These are phyloP conservation scores for Tiliqua scincoides DNA, from an alignment of 2,113 vertebrate species.

Conservation along the genomic window DNA sequence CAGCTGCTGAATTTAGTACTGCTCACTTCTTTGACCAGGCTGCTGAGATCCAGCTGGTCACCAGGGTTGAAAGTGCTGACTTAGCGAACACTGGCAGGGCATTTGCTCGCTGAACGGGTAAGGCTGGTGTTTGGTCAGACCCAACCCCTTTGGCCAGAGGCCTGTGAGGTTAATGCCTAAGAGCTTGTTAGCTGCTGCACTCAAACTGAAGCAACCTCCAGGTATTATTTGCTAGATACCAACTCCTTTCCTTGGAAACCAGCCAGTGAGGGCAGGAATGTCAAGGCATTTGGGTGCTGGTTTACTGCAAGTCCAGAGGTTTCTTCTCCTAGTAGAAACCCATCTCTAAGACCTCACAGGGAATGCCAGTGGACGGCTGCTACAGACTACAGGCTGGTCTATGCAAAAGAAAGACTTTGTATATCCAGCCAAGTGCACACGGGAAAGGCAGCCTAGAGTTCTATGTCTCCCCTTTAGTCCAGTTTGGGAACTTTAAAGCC, in stretches of 20 bases:
- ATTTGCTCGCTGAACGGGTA: neutral
- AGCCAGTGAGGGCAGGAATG: neutral
- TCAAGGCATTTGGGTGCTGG: neutral
- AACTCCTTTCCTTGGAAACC: neutral
- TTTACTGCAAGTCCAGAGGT: neutral
- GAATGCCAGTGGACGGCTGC: neutral
- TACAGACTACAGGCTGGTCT: neutral
- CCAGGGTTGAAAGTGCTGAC: neutral
- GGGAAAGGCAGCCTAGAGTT: neutral
- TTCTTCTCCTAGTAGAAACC: neutral
- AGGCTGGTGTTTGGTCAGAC: neutral
- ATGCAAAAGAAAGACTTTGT: neutral
- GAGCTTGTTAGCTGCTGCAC: conserved; percentile 38
- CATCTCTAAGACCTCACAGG: neutral
- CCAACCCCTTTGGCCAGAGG: conserved; percentile 6
- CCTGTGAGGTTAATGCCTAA: conserved; percentile 42
- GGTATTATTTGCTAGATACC: conserved; percentile 17
- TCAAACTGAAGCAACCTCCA: conserved; percentile 26
- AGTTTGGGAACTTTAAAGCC: neutral
- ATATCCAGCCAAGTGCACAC: neutral
- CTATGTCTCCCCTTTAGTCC: neutral
- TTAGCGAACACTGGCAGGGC: neutral
- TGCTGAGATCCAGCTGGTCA: neutral
- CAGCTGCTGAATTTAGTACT: conserved; percentile 60
- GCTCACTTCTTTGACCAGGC: neutral